Base-by-base conservation (phyloP, 2,888 invertebrate species). In the Bellardia pandia region DNA sequence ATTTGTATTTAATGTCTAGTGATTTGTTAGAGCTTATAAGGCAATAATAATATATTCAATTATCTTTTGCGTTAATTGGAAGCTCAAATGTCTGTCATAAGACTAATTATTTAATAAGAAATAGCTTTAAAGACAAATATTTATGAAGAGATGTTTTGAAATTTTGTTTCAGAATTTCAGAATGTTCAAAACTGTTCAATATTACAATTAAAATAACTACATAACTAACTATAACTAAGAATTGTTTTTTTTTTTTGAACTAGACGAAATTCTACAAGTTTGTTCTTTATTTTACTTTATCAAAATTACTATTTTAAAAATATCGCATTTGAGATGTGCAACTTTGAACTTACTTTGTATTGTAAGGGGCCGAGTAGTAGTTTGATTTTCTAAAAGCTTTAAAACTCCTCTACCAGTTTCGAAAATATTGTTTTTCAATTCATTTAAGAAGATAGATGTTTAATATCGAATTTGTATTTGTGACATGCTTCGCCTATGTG, bases 1-100 rank as follows among this genome's bases (percentile, higher is more conserved):
- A 71, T 58, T 78, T 56, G 64, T 66, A 58, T 84, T 78, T 64
- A 78, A 72, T 72, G 77, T 56, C 77, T 78, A 30, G n/a, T 53
- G 76, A 77, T 83, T 77, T 71, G 56, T 56, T 40, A 33, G 53
- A 76, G 83, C 71, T 83, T 56, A 48, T 2, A 23, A 53, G 13
- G 23, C 9, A 16, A 23, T 13, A 48, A 45, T 37, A 66, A 33
- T 45, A 75, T 75, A 58, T 48, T 58, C 40, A 75, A 75, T 68
- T 66, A 75, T 48, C 9, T 75, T 33, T 66, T 66, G 33, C 45
- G n/a, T 81, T 66, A 81, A 66, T 74, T 74, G 68, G 23, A 68
- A 42, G 13, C 62, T 16, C n/a, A 66, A 42, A 66, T 23, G 16
- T 66, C 42, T 42, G 40, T 16, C 3, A 2, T 23, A 23, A 64